phyloP scores from a whole-genome alignment of 2,888 invertebrate genomes.

The Zeuzera pyrina region DNA sequence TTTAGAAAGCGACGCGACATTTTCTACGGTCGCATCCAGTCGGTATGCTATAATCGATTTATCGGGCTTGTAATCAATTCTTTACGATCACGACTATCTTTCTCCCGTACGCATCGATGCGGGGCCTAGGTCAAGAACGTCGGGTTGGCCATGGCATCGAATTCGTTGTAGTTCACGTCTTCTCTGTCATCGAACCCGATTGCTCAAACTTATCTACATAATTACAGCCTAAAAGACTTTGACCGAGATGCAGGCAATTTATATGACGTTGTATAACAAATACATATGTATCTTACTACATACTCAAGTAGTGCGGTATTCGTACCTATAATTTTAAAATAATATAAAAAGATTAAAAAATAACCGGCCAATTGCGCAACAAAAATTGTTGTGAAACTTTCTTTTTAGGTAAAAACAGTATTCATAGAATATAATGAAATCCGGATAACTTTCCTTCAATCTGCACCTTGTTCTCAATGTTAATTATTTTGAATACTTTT shows the following conservation, averaged over 20 bases:
- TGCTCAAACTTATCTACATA: neutral
- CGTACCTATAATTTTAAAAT: too few species aligned
- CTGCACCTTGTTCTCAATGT: too few species aligned
- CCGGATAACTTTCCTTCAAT: too few species aligned
- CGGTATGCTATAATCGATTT: constrained; percentile 12
- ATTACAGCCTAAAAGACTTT: neutral
- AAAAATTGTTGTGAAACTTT: too few species aligned
- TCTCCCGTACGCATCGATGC: constrained; percentile 25
- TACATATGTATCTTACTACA: too few species aligned
- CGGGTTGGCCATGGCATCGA: constrained; percentile 43
- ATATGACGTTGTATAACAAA: too few species aligned
- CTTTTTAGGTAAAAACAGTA: too few species aligned
- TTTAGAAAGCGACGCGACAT: constrained; percentile 6
- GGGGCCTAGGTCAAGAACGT: constrained; percentile 48
- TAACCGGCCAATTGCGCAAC: too few species aligned
- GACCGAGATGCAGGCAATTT: neutral
- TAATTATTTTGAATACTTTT: too few species aligned
- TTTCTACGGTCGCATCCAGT: neutral
- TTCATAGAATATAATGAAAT: too few species aligned
- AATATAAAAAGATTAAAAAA: too few species aligned
- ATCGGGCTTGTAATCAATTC: constrained; percentile 19
- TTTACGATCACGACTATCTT: constrained; percentile 4
- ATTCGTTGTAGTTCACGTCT: constrained; percentile 20
- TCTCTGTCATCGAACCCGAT: constrained; percentile 34
- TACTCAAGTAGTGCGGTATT: too few species aligned